Evolutionary conservation across 2,888 invertebrate species (phyloP).

Genomic region (Cephus rjabovi): DNA sequence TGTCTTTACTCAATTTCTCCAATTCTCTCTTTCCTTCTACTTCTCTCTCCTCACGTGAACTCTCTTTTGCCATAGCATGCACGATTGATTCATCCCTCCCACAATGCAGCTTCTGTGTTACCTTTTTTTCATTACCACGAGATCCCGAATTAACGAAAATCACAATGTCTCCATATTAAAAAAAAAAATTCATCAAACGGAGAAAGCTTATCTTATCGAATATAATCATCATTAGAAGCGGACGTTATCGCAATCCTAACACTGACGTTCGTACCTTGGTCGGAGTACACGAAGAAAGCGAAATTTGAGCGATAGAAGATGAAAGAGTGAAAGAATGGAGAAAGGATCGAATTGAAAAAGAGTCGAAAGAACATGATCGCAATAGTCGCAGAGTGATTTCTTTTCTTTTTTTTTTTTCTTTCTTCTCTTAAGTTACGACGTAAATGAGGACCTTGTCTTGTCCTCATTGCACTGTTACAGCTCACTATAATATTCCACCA

Average conservation of each 20-base stretch:
- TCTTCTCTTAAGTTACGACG: neutral
- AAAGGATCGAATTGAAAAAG: conserved; percentile 23
- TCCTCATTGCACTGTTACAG: conserved; percentile 42
- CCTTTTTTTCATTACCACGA: neutral
- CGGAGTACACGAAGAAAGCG: conserved; percentile 17
- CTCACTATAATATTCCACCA: conserved; percentile 38
- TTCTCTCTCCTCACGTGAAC: neutral
- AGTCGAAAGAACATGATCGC: conserved; percentile 19
- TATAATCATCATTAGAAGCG: neutral
- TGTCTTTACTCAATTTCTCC: neutral
- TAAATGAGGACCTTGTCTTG: neutral
- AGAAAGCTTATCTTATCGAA: neutral
- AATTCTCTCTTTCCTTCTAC: neutral
- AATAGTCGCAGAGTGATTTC: conserved; percentile 16
- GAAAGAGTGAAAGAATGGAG: conserved; percentile 19
- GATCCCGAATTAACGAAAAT: neutral
- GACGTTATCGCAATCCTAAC: neutral
- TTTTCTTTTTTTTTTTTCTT: neutral
- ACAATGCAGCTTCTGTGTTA: neutral
- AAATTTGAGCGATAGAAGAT: conserved; percentile 25
- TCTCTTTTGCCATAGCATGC: neutral
- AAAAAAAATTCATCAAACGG: neutral
- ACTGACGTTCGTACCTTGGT: neutral
- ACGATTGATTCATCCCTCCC: neutral
- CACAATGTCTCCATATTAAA: neutral